Base-by-base conservation (phyloP, 1,140 invertebrate species). In the Tetranychus cinnabarinus region DNA sequence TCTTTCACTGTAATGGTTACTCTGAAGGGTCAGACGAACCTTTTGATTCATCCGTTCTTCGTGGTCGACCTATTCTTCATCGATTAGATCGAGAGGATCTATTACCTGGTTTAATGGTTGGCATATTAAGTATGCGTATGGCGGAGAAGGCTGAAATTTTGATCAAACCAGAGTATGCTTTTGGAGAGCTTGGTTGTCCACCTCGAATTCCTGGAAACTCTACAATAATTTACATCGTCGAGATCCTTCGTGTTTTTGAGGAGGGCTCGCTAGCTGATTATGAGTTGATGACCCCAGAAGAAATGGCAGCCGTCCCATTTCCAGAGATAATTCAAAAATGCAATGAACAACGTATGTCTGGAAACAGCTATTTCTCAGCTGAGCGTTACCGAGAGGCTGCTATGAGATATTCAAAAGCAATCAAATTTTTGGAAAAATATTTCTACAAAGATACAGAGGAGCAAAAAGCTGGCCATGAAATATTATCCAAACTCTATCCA, bases 331-430 rank as follows among this genome's bases (percentile, higher is more conserved):
- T 59, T n/a, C 15, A 62, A 23, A 48, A 54, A 23, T 55, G 50
- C 31, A 36, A 63, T 34, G 35, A 60, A 39, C 85, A 91, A 64
- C 83, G 60, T 12, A 50, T 54, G 6, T n/a, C 15, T 0, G 65
- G 61, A 12, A 56, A 72, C 88, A 86, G 90, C 64, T 81, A 86
- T 68, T 69, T 92, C 60, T 76, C 80, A 67, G 89, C 88, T 45
- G 77, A 73, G 65, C 78, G 79, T 65, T 74, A 82, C 54, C 81
- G 73, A 0, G 72, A 71, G 61, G 72, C 79, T 6, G 86, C 89
- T 71, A 87, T 85, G 71, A 83, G 88, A 76, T 96, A 95, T 70
- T 81, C 81, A 62, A 85, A 82, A 68, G 78, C 86, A 8, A 61
- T 66, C n/a, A 39, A 50, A 23, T 59, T 62, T 48, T 33, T 67